phyloP scores from a whole-genome alignment of 2,888 invertebrate genomes.

The Hybos culiciformis region DNA sequence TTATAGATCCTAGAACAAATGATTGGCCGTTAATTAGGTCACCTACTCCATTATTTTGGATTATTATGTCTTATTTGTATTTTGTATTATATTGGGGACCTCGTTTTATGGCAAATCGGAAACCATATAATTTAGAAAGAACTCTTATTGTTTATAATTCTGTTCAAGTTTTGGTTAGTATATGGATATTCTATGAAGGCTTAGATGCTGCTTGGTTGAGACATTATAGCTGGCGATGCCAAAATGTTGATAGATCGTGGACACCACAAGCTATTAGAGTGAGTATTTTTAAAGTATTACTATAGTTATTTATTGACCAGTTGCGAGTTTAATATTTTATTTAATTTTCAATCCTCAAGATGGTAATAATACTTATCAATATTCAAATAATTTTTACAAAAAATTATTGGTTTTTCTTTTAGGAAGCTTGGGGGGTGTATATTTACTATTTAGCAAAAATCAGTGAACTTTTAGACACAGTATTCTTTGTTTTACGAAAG shows the following conservation, averaged over 20 bases:
- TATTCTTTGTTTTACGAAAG: slow-evolving; percentile 87
- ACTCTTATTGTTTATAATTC: slow-evolving; percentile 76
- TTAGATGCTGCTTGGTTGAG: slow-evolving; percentile 63
- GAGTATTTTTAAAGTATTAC: slow-evolving; percentile 28
- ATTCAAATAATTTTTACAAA: not conserved
- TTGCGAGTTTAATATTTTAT: no score
- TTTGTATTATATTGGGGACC: slow-evolving; percentile 71
- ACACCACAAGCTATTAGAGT: slow-evolving; percentile 67
- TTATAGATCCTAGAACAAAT: slow-evolving; percentile 47
- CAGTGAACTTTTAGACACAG: slow-evolving; percentile 78
- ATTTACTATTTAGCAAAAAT: slow-evolving; percentile 81
- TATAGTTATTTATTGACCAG: no score
- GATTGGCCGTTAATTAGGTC: slow-evolving; percentile 53
- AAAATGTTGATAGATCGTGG: slow-evolving; percentile 75
- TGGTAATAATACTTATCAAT: no score
- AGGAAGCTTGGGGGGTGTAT: slow-evolving; percentile 62
- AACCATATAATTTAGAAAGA: slow-evolving; percentile 68
- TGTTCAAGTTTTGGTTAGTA: slow-evolving; percentile 70
- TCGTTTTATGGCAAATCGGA: slow-evolving; percentile 70
- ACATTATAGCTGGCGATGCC: slow-evolving; percentile 79
- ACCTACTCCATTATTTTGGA: slow-evolving; percentile 52
- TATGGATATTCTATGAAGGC: slow-evolving; percentile 54
- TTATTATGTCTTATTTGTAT: slow-evolving; percentile 53
- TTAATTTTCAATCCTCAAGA: no score
- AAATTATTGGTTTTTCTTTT: slow-evolving; percentile 19